Base-by-base conservation (phyloP, 1,140 invertebrate species). In the Panulirus ornatus region DNA sequence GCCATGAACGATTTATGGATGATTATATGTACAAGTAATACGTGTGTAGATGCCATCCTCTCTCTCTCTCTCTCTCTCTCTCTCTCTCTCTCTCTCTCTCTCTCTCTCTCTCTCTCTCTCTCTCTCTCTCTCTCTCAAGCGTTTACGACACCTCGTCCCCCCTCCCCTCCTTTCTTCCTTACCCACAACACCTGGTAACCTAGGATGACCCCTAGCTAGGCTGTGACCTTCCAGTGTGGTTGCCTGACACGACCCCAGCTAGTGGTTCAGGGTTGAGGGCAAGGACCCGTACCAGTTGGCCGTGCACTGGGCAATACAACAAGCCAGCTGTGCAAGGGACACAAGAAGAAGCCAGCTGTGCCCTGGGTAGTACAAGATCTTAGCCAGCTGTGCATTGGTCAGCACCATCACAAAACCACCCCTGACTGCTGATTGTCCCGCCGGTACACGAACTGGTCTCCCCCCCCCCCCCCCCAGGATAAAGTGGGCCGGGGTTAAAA, bases 131-230 rank as follows among this genome's bases (percentile, higher is more conserved):
- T 40, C 38, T 22, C 70, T 40, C 38, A 11, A 16, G 30, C 27
- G n/a, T n/a, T n/a, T n/a, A n/a, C n/a, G n/a, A 11, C 51, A 9
- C 22, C 22, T 22, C 70, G 5, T 34, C 27, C 27, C n/a, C 34
- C 70, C n/a, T 34, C 34, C 70, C 70, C 70, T 73, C 27, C 70
- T 40, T 22, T 27, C 30, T 30, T 73, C 70, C 70, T 73, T 34
- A 54, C 51, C 22, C 51, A 54, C 9, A 54, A 22, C 22, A 54
- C 51, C 9, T 54, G 22, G 9, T 11, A 11, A 54, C 51, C 9
- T 54, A 54, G 9, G 22, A 22, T 11, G 9, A 9, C 22, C 9
- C 51, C 9, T 54, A 54, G 51, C n/a, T n/a, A n/a, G n/a, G n/a
- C n/a, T n/a, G n/a, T n/a, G 51, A 9, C 22, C 9, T 22, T 22